Base-by-base conservation (phyloP, 1,140 invertebrate species). In the Orchesella cincta region DNA sequence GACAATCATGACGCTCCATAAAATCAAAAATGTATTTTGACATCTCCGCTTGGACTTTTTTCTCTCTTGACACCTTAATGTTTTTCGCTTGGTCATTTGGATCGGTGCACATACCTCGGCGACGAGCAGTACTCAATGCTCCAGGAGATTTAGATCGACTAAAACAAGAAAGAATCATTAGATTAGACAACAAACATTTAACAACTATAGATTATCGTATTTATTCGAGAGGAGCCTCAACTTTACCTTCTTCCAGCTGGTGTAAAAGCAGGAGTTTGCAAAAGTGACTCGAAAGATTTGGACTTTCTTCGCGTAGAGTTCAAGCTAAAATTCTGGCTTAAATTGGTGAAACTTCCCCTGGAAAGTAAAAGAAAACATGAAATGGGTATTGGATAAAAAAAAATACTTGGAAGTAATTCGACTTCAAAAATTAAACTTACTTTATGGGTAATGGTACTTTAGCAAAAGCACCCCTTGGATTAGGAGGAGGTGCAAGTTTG, bases 271-370 rank as follows among this genome's bases (percentile, higher is more conserved):
- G 62, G 62, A 8, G 62, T 67, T 29, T 29, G 28, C 1, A 67
- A n/a, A 33, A 67, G 8, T 14, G 62, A 31, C 31, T 67, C 62
- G 33, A 31, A 29, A 1, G 62, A 67, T 67, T 67, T 67, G 8
- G 62, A 67, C 33, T 67, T 67, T n/a, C 62, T 67, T 67, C 62
- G 26, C 26, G 62, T 67, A 31, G 1, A 8, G 62, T 29, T 67
- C n/a, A n/a, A n/a, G n/a, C n/a, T n/a, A n/a, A n/a, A n/a, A n/a
- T n/a, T n/a, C n/a, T n/a, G n/a, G n/a, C n/a, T n/a, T n/a, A n/a
- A n/a, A n/a, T n/a, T n/a, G n/a, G n/a, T n/a, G n/a, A n/a, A n/a
- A n/a, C n/a, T n/a, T n/a, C n/a, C n/a, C n/a, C n/a, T n/a, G n/a
- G n/a, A n/a, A n/a, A n/a, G n/a, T n/a, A n/a, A n/a, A n/a, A n/a